Conservation (phyloP, 2,888 invertebrate genomes). For the Watsonalla binaria region DNA sequence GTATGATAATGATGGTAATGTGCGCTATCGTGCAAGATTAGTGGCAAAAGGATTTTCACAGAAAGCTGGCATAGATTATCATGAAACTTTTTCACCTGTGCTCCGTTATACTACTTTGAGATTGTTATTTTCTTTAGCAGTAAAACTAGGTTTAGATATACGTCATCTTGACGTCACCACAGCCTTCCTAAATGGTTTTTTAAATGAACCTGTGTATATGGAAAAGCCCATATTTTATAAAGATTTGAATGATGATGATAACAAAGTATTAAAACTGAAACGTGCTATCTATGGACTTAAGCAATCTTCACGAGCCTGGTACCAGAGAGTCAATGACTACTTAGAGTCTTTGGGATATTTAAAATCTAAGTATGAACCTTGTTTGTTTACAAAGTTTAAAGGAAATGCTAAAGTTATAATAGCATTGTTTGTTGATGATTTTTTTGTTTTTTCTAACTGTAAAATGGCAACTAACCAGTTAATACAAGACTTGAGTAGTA, state of each 20-base stretch:
- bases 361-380: conserved; percentile 21
- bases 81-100: too few species aligned
- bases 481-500: too few species aligned
- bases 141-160: too few species aligned
- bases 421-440: not conserved
- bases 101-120: too few species aligned
- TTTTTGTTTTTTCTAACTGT: too few species aligned
- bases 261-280: conserved; percentile 20
- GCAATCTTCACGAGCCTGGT: conserved; percentile 21
- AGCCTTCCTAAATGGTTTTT: conserved; percentile 13
- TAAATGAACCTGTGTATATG: conserved; percentile 21
- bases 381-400: conserved; percentile 19
- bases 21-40: too few species aligned
- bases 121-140: too few species aligned
- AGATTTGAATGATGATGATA: too few species aligned
- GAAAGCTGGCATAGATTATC: too few species aligned
- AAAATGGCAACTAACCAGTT: too few species aligned
- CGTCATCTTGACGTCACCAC: conserved; percentile 14
- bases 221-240: conserved; percentile 7
- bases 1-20: too few species aligned
- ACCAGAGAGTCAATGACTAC: conserved; percentile 17
- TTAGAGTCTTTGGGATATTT: conserved; percentile 10
- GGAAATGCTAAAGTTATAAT: conserved; percentile 9
- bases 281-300: conserved; percentile 24
- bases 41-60: too few species aligned